A percentile compares a stretch with the other conserved stretches of the same genome.
Conservation (phyloP, 2,888 invertebrate genomes). For the Epistrophe eligans region DNA sequence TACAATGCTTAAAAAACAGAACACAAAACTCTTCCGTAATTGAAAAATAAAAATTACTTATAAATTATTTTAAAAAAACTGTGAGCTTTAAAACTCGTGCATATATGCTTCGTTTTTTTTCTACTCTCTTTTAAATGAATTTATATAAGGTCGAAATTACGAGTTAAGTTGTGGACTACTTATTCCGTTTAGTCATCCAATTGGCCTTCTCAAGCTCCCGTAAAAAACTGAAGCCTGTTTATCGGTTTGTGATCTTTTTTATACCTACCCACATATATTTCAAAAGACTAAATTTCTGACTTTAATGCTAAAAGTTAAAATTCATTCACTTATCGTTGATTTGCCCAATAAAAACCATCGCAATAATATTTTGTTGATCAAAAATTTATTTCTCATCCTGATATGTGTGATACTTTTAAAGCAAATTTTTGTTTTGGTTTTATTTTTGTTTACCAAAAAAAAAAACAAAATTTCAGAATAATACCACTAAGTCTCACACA, state of each 20-base stretch:
- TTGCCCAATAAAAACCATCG: slow-evolving; percentile 49
- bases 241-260: background rate
- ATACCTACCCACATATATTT: too few relatives aligned
- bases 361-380: slow-evolving; percentile 30
- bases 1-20: too few relatives aligned
- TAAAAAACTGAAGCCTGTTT: background rate
- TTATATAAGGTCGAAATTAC: too few relatives aligned
- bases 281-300: slow-evolving; percentile 2
- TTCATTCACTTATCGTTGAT: slow-evolving; percentile 50
- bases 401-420: slow-evolving; percentile 6
- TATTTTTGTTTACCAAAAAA: slow-evolving; percentile 32
- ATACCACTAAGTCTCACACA: slow-evolving; percentile 30
- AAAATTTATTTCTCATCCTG: slow-evolving; percentile 48
- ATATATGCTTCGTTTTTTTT: too few relatives aligned
- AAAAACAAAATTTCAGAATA: slow-evolving; percentile 62
- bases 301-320: slow-evolving; percentile 5
- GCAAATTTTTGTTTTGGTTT: slow-evolving; percentile 42
- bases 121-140: too few relatives aligned
- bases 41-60: too few relatives aligned
- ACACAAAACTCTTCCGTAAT: too few relatives aligned
- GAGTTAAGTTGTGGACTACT: background rate
- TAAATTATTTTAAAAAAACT: too few relatives aligned
- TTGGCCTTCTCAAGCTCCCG: background rate
- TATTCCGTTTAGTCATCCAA: background rate
- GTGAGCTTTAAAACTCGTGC: too few relatives aligned